Base-by-base conservation (phyloP, 2,113 vertebrate genomes). In the Atherinomorus stipes region DNA sequence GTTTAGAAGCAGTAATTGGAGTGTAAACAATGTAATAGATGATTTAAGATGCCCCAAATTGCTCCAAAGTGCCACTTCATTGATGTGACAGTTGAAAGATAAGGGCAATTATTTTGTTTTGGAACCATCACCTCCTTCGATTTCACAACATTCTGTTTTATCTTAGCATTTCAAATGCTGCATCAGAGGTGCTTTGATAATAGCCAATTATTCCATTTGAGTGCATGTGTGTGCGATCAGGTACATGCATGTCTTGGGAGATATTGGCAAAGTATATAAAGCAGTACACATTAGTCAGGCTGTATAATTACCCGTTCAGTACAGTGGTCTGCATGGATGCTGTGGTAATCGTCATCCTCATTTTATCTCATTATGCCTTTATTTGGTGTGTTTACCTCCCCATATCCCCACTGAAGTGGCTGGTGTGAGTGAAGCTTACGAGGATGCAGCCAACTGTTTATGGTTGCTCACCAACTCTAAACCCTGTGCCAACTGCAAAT, bases 401-500 rank as follows among this genome's bases (percentile, higher is more conserved):
- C 31, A 34, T 72, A 59, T 60, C 75, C 49, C 45, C 52, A 3
- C 45, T 71, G 42, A 82, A 99, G 98, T 99, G 85, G 97, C 96
- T 74, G 98, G 97, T 85, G 98, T 99, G 88, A 97, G 95, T 53
- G 97, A 96, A 88, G 98, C 97, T 11, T 99, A 96, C 26, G 98
- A 99, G 85, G 98, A 99, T 51, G 98, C 98, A 74, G 98, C 98
- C 92, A 99, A 99, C 89, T 98, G 98, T 89, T 93, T 99, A 65
- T 99, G 98, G 98, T 89, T 99, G 79, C 94, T 99, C 72, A 96
- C 95, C 4, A 99, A 99, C 94, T 95, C 97, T 76, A 99, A 99
- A 86, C 91, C 98, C 4, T 99, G 98, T 38, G 96, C 98, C 89
- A 99, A 97, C 85, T 99, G 98, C 93, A 99, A 99, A 89, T 99